Evolutionary conservation across 2,888 invertebrate species (phyloP).

Genomic region (Epiblema foenella): DNA sequence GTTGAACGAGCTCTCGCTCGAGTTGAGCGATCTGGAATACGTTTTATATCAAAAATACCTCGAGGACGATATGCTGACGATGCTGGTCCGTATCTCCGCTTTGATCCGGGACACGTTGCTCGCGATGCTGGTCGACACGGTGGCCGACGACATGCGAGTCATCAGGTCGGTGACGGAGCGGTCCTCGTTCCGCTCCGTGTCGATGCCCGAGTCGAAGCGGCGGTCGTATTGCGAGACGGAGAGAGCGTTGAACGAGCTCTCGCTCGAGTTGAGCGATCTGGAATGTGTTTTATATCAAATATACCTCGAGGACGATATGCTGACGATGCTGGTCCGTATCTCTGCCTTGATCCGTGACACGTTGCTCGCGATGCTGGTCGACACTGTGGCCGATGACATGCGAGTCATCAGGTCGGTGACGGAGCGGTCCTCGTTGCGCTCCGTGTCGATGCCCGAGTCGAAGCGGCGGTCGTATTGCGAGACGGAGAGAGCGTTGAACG

Average conservation of each 20-base stretch:
- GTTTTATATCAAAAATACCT: background rate
- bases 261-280: constrained; percentile 74
- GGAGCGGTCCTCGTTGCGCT: constrained; percentile 68
- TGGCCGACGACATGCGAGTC: constrained; percentile 76
- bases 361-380: constrained; percentile 71
- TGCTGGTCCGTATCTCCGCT: constrained; percentile 75
- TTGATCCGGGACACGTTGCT: constrained; percentile 73
- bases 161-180: constrained; percentile 73
- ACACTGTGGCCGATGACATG: constrained; percentile 75
- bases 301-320: constrained; percentile 63
- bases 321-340: constrained; percentile 75
- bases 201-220: constrained; percentile 67
- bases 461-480: constrained; percentile 72
- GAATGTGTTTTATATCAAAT: background rate
- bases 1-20: constrained; percentile 79
- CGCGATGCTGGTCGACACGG: constrained; percentile 71
- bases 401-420: constrained; percentile 75
- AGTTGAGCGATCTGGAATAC: constrained; percentile 65
- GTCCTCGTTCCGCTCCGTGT: constrained; percentile 69
- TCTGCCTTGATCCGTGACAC: constrained; percentile 73
- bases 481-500: constrained; percentile 73
- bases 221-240: constrained; percentile 72
- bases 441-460: constrained; percentile 67
- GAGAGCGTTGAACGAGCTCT: constrained; percentile 76
- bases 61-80: constrained; percentile 72